Evolutionary conservation across 1,140 invertebrate species (phyloP).

Genomic region (Drosophila mauritiana): DNA sequence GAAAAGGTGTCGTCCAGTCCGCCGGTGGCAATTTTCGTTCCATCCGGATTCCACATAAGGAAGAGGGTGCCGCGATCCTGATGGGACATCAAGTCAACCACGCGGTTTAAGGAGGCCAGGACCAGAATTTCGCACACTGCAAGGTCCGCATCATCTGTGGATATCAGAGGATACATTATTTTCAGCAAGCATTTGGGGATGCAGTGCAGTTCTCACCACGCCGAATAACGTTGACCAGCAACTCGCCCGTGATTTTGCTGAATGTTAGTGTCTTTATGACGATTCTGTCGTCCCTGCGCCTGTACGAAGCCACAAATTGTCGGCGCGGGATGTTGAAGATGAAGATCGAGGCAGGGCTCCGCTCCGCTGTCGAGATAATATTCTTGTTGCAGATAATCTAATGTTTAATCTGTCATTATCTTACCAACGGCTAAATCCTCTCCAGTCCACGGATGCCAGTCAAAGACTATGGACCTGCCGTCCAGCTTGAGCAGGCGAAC

Average conservation of each 20-base stretch:
- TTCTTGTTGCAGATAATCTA: neutral
- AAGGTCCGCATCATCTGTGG: conserved; percentile 41
- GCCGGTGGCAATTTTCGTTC: conserved; percentile 69
- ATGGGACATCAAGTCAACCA: conserved; percentile 69
- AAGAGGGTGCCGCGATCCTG: conserved; percentile 65
- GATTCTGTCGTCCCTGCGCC: conserved; percentile 60
- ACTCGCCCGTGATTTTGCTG: conserved; percentile 77
- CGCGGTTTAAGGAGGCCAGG: conserved; percentile 69
- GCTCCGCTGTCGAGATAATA: conserved; percentile 46
- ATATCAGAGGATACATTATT: neutral
- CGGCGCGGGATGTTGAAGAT: conserved; percentile 64
- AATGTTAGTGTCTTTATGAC: conserved; percentile 65
- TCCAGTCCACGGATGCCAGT: conserved; percentile 81
- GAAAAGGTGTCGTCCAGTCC: conserved; percentile 75
- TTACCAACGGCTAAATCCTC: conserved; percentile 73
- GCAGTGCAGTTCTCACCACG: conserved; percentile 31
- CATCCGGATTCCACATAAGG: conserved; percentile 79
- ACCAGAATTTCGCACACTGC: conserved; percentile 64
- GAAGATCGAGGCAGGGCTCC: conserved; percentile 62
- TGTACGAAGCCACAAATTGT: conserved; percentile 72
- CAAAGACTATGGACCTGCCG: conserved; percentile 49
- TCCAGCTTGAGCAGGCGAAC: conserved; percentile 24
- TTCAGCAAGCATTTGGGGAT: neutral
- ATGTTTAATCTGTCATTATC: neutral
- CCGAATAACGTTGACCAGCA: conserved; percentile 70